Base-by-base conservation (phyloP, 2,888 invertebrate genomes). In the Allacma fusca region DNA sequence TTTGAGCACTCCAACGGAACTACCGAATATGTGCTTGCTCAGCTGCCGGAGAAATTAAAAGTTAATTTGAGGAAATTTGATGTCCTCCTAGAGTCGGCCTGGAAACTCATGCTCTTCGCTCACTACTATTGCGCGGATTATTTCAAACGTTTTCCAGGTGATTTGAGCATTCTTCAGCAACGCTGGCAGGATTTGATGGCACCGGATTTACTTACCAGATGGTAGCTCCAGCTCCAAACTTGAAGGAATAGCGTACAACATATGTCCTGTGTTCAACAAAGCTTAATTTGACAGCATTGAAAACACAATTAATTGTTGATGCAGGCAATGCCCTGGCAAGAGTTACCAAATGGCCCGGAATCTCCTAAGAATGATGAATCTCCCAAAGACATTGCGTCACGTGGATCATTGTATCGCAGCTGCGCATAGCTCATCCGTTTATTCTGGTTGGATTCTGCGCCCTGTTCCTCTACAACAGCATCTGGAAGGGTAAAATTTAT, bases 81-180 rank as follows among this genome's bases (percentile, higher is more conserved):
- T 64, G 43, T 81, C 12, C 72, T 83, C 23, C 69, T 81, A 40
- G 82, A 83, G 43, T 44, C 74, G 0, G 75, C 79, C 4, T 83
- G 82, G 82, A 83, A 83, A 73, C 26, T 81, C 13, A 80, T 81
- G 79, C 72, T 80, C 7, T 82, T 82, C 65, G 75, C 76, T n/a
- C 81, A 82, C 64, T 82, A 82, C 43, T 81, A 80, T 28, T 82
- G 82, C 67, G 77, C 80, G 0, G 81, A 81, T 9, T 28, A 73
- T n/a, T 81, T 80, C 50, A 65, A 75, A 59, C 75, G 57, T 19
- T 59, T 57, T 68, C 71, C 80, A 0, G 72, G 77, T 0, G 82
- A 82, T 65, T 74, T 79, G 68, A 81, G 81, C 70, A 34, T 34
- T 0, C 40, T 80, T 2, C 69, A 34, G 50, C 69, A 76, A 69